These are phyloP conservation scores for Spea multiplicata DNA, from an alignment of 2,113 vertebrate genomes.

Conservation along the genomic window DNA sequence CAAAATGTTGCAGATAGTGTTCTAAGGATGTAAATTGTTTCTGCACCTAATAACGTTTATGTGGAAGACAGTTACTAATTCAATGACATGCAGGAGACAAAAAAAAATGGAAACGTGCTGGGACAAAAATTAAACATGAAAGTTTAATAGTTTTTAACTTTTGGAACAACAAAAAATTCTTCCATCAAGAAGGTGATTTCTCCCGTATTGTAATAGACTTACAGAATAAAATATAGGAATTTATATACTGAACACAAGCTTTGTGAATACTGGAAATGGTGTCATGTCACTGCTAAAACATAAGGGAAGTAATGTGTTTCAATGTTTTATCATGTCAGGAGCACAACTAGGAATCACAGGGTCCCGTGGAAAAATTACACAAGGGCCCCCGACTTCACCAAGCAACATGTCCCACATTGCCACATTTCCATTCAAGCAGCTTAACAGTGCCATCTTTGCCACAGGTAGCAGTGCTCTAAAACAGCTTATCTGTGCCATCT, in stretches of 20 bases:
- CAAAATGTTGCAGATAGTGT: conserved; percentile 30
- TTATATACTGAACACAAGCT: neutral
- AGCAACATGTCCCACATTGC: no score
- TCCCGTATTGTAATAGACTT: neutral
- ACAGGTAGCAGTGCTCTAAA: no score
- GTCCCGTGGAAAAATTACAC: no score
- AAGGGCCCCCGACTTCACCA: no score
- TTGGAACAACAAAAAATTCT: neutral
- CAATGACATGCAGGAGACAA: conserved; percentile 23
- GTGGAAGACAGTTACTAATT: conserved; percentile 22
- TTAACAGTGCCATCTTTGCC: no score
- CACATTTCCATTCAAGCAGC: no score
- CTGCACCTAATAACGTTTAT: conserved; percentile 38
- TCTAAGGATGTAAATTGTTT: conserved; percentile 21
- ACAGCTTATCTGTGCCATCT: no score
- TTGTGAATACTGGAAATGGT: no score
- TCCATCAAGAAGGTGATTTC: neutral
- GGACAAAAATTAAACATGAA: neutral
- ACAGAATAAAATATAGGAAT: neutral
- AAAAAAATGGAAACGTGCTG: neutral
- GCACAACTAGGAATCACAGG: no score
- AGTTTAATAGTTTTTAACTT: conserved; percentile 11
- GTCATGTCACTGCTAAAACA: no score
- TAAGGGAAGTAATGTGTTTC: no score
- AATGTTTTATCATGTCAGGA: no score